Conservation (phyloP, 2,888 invertebrate genomes). For the Dynastes tityus region DNA sequence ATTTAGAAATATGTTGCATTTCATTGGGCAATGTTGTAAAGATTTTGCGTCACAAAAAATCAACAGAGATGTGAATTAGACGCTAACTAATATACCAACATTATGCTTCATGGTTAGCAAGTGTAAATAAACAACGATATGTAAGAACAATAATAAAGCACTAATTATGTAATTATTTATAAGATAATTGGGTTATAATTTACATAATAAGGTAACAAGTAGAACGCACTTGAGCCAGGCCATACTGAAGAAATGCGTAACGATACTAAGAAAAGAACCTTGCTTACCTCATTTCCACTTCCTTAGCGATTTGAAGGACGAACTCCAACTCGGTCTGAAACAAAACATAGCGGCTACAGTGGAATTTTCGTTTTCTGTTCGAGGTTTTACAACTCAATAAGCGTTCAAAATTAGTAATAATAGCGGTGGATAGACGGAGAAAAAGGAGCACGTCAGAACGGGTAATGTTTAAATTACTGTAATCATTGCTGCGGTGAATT, state of each 20-base stretch:
- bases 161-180: too few relatives aligned
- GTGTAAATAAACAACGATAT: too few relatives aligned
- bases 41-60: too few relatives aligned
- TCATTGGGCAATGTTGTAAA: too few relatives aligned
- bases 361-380: neutral
- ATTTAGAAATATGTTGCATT: too few relatives aligned
- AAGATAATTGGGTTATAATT: too few relatives aligned
- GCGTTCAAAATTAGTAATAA: neutral
- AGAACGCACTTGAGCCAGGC: neutral
- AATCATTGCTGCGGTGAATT: neutral
- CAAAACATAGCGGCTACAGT: conserved; percentile 55
- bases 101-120: too few relatives aligned
- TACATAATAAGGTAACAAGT: too few relatives aligned
- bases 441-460: neutral
- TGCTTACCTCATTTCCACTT: conserved; percentile 83
- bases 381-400: neutral
- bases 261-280: neutral
- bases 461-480: neutral
- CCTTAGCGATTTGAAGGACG: conserved; percentile 81
- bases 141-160: too few relatives aligned
- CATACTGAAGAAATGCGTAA: conserved; percentile 3
- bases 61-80: too few relatives aligned
- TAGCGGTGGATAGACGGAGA: neutral
- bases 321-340: conserved; percentile 83
- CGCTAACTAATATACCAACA: too few relatives aligned